Conservation (phyloP, 2,113 vertebrate species). For the Carettochelys insculpta region DNA sequence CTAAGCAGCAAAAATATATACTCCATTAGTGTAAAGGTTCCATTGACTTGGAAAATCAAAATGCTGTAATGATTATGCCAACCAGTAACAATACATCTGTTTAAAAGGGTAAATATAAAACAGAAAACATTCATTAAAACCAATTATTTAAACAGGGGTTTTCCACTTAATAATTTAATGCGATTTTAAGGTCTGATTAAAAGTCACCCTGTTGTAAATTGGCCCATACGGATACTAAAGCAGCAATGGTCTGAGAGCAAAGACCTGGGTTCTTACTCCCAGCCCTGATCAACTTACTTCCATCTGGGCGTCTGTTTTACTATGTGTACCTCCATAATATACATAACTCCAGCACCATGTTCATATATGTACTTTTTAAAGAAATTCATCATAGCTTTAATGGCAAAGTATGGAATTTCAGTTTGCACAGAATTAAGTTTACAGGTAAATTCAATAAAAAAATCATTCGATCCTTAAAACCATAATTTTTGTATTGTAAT, state of each 20-base stretch:
- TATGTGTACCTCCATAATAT: not conserved
- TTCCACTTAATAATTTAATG: not conserved
- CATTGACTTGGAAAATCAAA: not conserved
- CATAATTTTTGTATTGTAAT: not conserved
- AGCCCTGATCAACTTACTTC: not conserved
- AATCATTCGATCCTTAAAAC: not conserved
- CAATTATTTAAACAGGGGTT: not conserved
- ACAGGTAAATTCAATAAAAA: not conserved
- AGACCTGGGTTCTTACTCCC: not conserved
- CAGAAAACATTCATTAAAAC: not conserved
- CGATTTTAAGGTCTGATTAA: not conserved
- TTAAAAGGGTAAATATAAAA: too few relatives aligned
- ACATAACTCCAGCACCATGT: too few relatives aligned
- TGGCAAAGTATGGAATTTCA: not conserved
- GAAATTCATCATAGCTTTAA: not conserved
- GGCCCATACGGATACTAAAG: not conserved
- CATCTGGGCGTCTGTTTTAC: not conserved
- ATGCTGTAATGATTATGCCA: not conserved
- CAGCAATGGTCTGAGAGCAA: not conserved
- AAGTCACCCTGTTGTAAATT: not conserved
- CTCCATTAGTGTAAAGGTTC: not conserved
- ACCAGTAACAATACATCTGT: not conserved
- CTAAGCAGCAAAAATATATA: not conserved
- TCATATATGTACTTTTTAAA: too few relatives aligned
- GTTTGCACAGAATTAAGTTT: not conserved